Conservation (phyloP, 2,113 vertebrate species). For the Rhynchopsitta pachyrhyncha region DNA sequence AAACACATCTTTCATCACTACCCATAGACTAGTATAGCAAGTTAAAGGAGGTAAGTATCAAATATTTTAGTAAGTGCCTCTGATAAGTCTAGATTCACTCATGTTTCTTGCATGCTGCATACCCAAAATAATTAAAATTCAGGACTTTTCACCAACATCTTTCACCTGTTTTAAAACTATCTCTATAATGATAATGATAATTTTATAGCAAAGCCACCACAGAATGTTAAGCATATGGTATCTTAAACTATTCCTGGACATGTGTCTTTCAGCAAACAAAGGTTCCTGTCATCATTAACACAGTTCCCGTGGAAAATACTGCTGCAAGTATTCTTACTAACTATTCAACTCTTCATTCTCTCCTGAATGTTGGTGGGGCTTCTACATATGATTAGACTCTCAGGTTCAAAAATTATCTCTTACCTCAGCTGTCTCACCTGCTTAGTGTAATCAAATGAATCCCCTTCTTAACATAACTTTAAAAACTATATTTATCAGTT, state of each 20-base stretch:
- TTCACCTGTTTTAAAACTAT: neutral
- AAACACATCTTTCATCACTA: neutral
- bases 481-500: neutral
- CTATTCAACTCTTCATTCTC: neutral
- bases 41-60: neutral
- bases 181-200: neutral
- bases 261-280: neutral
- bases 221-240: neutral
- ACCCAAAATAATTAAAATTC: neutral
- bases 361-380: neutral
- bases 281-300: neutral
- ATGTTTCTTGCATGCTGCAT: neutral
- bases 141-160: neutral
- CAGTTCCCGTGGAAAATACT: neutral
- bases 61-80: neutral
- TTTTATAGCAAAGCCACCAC: neutral
- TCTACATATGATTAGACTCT: neutral
- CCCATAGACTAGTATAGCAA: neutral
- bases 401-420: neutral
- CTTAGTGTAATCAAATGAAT: neutral
- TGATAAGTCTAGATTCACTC: neutral
- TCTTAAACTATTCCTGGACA: neutral
- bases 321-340: neutral
- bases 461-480: neutral
- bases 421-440: neutral